phyloP scores from a whole-genome alignment of 64 coral and sea anemone species.

The Porites australiensis region DNA sequence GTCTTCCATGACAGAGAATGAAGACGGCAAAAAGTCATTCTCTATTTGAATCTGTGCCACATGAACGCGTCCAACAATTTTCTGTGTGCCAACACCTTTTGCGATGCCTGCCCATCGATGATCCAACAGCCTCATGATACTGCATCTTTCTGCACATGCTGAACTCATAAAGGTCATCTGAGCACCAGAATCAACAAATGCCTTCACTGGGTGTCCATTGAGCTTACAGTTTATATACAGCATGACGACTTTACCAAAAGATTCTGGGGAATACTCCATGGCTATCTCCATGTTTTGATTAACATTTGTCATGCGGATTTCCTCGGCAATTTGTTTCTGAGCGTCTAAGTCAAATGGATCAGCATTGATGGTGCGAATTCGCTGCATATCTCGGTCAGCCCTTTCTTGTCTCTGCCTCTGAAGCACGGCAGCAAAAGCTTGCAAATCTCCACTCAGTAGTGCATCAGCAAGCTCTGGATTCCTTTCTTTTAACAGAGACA shows the following conservation, averaged over 20 bases:
- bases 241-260: slow-evolving; percentile 98
- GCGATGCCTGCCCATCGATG: slow-evolving; percentile 93
- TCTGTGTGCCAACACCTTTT: slow-evolving; percentile 96
- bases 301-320: slow-evolving; percentile 93
- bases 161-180: slow-evolving; percentile 99
- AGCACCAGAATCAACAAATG: slow-evolving; percentile 99
- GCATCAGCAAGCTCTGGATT: slow-evolving; percentile 95
- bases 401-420: slow-evolving; percentile 83
- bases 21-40: slow-evolving; percentile 95
- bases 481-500: slow-evolving; percentile 88
- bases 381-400: slow-evolving; percentile 78
- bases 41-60: slow-evolving; percentile 97
- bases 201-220: slow-evolving; percentile 95
- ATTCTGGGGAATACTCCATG: slow-evolving; percentile 98
- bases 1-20: slow-evolving; percentile 95
- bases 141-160: slow-evolving; percentile 92
- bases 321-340: slow-evolving; percentile 95
- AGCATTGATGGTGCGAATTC: slow-evolving; percentile 93
- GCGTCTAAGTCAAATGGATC: slow-evolving; percentile 92
- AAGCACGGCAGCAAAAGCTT: slow-evolving; percentile 80
- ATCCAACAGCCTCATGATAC: slow-evolving; percentile 89
- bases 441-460: slow-evolving; percentile 79
- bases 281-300: slow-evolving; percentile 99
- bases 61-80: slow-evolving; percentile 98
- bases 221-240: slow-evolving; percentile 97